Base-by-base conservation (phyloP, 1,140 invertebrate genomes). In the Drosophila subpulchrella region DNA sequence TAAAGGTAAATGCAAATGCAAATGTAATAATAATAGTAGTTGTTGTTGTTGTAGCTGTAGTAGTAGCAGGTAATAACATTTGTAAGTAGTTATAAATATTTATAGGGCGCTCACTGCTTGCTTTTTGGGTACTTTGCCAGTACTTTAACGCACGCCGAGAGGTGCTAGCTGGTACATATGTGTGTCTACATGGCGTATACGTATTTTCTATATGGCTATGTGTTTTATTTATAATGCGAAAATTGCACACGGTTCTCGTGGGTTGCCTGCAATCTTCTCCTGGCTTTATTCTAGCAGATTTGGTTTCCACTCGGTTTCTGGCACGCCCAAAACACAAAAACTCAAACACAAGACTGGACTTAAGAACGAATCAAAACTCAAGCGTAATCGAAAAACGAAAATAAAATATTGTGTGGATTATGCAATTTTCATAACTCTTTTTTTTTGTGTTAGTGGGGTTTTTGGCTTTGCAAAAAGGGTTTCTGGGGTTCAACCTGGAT, bases 231-330 rank as follows among this genome's bases (percentile, higher is more conserved):
- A 78, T 75, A 42, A 50, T 72, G 66, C 48, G 78, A 81, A 78
- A 85, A 85, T 85, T 86, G 82, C 78, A 50, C 53, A 74, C 48
- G 50, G 67, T 81, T 77, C 84, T 89, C 76, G 84, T 88, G 85
- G 75, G 56, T 79, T 71, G 46, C 46, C 47, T 85, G 81, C 85
- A 90, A 89, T 90, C 71, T 68, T 80, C 78, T 38, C n/a, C 61
- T 50, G 38, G 27, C 38, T 56, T 30, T 48, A 42, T 46, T 42
- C 53, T 83, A 75, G 76, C 59, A 95, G 95, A 95, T 95, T 95
- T 95, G 95, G 95, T 95, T 95, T 95, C 94, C 95, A 95, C 93
- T 94, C 93, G 93, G 93, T 93, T 94, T 63, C 65, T 77, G 79
- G 75, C 82, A 84, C 81, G 75, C 75, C 63, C 61, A 78, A 83